A percentile compares a stretch with the other conserved stretches of the same genome.
phyloP scores from a whole-genome alignment of 2,888 invertebrate genomes.

The Oligia latruncula region DNA sequence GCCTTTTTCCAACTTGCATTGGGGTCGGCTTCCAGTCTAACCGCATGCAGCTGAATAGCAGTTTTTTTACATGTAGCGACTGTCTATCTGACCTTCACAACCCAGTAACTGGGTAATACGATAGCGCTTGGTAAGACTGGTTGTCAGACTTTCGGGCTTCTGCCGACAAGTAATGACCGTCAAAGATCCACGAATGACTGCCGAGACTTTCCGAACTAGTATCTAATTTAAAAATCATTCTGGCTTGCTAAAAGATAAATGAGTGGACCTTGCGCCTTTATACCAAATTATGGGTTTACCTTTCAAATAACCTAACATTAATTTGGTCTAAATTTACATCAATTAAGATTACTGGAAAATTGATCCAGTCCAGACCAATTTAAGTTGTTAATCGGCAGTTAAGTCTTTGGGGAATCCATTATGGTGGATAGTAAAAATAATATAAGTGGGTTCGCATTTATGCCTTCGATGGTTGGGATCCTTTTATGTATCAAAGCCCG shows the following conservation, averaged over 20 bases:
- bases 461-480: too few species aligned
- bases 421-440: conserved; percentile 11
- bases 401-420: conserved; percentile 7
- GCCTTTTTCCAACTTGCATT: not conserved
- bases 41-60: not conserved
- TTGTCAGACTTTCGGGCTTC: not conserved
- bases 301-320: conserved; percentile 22
- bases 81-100: not conserved
- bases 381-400: conserved; percentile 21
- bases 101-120: not conserved
- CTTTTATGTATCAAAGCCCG: not conserved
- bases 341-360: conserved; percentile 32
- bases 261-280: not conserved
- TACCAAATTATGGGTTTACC: not conserved
- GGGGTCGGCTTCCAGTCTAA: not conserved
- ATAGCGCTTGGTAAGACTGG: not conserved
- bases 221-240: not conserved
- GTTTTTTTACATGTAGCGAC: not conserved
- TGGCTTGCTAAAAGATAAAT: not conserved
- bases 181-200: too few species aligned
- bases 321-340: conserved; percentile 6
- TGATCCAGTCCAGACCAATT: conserved; percentile 24
- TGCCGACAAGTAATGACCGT: not conserved
- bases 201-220: too few species aligned
- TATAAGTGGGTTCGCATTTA: conserved; percentile 8